These are phyloP conservation scores for Beroe forskalii DNA, from an alignment of 37 sponge, comb jelly and placozoan genomes.

Conservation along the genomic window DNA sequence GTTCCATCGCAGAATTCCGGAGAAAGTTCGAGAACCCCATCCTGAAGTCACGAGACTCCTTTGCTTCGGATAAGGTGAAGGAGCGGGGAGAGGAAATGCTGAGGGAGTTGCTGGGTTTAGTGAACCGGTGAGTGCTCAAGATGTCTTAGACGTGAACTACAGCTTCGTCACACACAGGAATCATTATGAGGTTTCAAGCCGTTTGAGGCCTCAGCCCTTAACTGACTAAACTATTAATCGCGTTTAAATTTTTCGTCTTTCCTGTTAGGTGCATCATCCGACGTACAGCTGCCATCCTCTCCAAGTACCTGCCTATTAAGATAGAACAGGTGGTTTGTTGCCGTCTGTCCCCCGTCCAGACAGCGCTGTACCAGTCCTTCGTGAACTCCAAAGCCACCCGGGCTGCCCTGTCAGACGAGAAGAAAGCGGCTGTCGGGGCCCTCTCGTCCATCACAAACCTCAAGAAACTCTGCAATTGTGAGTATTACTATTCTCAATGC, in stretches of 20 bases:
- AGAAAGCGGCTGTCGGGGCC: constrained; percentile 70
- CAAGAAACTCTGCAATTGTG: constrained; percentile 96
- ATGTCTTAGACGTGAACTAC: too few relatives aligned
- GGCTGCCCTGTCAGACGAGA: neutral
- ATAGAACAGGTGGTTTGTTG: constrained; percentile 87
- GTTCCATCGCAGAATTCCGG: constrained; percentile 76
- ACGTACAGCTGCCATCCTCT: constrained; percentile 85
- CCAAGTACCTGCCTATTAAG: constrained; percentile 95
- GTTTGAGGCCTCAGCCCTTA: too few relatives aligned
- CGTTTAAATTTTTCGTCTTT: neutral
- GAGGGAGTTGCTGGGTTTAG: constrained; percentile 70
- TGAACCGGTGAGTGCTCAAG: constrained; percentile 16
- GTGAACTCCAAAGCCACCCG: constrained; percentile 69
- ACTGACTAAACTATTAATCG: neutral
- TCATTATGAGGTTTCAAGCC: too few relatives aligned
- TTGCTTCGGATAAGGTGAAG: constrained; percentile 75
- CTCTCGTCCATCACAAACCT: constrained; percentile 87
- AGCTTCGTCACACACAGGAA: too few relatives aligned
- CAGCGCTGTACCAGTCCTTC: constrained; percentile 77
- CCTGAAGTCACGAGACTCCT: constrained; percentile 84
- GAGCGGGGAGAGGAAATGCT: constrained; percentile 77
- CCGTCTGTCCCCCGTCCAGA: constrained; percentile 78
- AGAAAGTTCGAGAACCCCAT: constrained; percentile 90
- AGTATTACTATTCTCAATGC: too few relatives aligned
- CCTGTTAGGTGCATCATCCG: constrained; percentile 84